These are phyloP conservation scores for Gymnocephalus cernua DNA, from an alignment of 2,113 vertebrate genomes.

Conservation along the genomic window DNA sequence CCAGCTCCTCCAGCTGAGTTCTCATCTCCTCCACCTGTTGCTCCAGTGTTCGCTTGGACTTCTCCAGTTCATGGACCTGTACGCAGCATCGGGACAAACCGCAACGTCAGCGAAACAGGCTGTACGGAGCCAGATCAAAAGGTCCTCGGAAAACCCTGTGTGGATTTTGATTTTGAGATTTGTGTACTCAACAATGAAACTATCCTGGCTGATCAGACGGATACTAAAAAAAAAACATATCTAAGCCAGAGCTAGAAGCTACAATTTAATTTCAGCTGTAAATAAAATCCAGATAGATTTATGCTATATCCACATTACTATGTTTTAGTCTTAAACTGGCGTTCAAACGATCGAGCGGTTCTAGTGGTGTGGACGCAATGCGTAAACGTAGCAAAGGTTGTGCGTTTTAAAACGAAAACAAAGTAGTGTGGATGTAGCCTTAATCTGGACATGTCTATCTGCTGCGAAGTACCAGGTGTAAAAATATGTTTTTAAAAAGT, in stretches of 20 bases:
- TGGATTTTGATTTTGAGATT: neutral
- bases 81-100: neutral
- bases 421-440: no score
- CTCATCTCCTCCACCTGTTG: conserved; percentile 98
- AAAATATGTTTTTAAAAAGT: no score
- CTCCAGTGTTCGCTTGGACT: conserved; percentile 96
- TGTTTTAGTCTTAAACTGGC: no score
- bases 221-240: neutral
- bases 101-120: neutral
- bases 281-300: neutral
- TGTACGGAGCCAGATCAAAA: neutral
- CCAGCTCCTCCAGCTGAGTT: conserved; percentile 96
- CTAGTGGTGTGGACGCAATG: no score
- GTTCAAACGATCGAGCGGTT: no score
- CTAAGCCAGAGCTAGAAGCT: neutral
- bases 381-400: no score
- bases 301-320: no score
- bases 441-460: neutral
- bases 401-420: no score
- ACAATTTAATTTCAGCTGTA: neutral
- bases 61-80: conserved; percentile 96
- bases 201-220: neutral
- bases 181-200: neutral
- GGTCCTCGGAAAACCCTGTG: neutral
- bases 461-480: neutral